Evolutionary conservation across 1,140 invertebrate species (phyloP), one percentile per base, ranked within the genome.

Genomic region (Pachypeltis micranthus): DNA sequence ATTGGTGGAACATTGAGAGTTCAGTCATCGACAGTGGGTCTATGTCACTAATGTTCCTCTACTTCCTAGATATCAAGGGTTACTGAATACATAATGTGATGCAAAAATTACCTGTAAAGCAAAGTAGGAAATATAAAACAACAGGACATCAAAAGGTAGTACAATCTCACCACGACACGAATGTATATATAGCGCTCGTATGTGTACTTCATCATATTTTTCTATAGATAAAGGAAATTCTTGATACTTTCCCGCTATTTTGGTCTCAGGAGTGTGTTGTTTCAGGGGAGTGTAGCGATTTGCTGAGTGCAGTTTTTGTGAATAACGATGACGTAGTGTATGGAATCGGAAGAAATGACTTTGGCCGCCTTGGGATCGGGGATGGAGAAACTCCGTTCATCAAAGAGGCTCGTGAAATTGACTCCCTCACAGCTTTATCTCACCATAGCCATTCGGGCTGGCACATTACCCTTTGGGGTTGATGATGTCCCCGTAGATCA

Each of bases 351-450:
- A 29, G 54, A 16, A 57, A 56, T 57, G 61, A 55, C 26, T 57
- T 63, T 14, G 61, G 61, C 26, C 26, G 61, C 10, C 31, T 63
- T 4, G 61, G 61, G 12, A 57, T 63, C 44, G 61, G 61, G 1
- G 31, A 57, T 7, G 14, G 24, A 1, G 26, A 56, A 1, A 1
- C 21, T 2, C n/a, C 2, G 23, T 0, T 16, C 39, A 39, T 28
- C 24, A 14, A 2, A 61, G 44, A 61, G n/a, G 2, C 61, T 26
- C 0, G 16, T 25, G 2, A 56, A 28, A 44, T 12, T 57, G 4
- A 56, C 34, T 34, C 7, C 7, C 27, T 57, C 16, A 12, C 3
- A 12, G 27, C n/a, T n/a, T n/a, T n/a, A n/a, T n/a, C n/a, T n/a
- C n/a, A n/a, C n/a, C n/a, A n/a, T n/a, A n/a, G n/a, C n/a, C n/a